Conservation (phyloP, 1,140 invertebrate species). For the Halictus rubicundus region DNA sequence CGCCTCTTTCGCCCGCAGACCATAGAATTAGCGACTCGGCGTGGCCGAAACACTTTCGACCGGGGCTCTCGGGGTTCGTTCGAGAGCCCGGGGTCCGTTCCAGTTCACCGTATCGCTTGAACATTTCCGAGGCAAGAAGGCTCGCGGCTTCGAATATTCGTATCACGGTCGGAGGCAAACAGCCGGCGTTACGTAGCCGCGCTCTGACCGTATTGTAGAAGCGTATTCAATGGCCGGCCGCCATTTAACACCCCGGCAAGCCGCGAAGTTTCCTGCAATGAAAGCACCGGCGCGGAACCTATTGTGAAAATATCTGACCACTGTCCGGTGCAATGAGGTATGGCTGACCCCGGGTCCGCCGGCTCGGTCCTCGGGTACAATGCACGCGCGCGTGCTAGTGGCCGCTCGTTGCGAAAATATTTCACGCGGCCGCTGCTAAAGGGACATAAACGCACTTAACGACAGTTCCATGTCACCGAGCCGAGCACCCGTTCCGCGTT, state of each 20-base stretch:
- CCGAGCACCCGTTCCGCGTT: conserved; percentile 31
- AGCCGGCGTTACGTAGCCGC: conserved; percentile 70
- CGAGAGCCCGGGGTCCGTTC: not conserved
- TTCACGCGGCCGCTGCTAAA: conserved; percentile 56
- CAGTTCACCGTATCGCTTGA: conserved; percentile 28
- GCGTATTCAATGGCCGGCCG: conserved; percentile 73
- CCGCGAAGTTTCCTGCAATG: conserved; percentile 77
- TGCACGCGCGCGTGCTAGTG: conserved; percentile 30
- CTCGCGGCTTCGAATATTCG: conserved; percentile 29
- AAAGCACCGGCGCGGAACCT: conserved; percentile 75
- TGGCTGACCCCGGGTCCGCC: conserved; percentile 67
- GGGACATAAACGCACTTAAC: conserved; percentile 63
- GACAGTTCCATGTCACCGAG: conserved; percentile 57
- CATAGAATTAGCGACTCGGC: not conserved
- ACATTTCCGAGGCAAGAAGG: conserved; percentile 34
- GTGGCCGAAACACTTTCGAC: not conserved
- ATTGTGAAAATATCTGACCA: conserved; percentile 80
- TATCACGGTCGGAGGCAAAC: conserved; percentile 55
- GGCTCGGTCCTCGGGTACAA: conserved; percentile 52
- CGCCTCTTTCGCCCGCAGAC: not conserved
- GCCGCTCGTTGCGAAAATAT: conserved; percentile 52
- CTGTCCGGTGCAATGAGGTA: conserved; percentile 77
- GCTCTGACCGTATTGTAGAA: conserved; percentile 74
- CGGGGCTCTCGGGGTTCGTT: not conserved
- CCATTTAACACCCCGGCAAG: conserved; percentile 76